Evolutionary conservation across 2,888 invertebrate species (phyloP).

Genomic region (Noctua comes): DNA sequence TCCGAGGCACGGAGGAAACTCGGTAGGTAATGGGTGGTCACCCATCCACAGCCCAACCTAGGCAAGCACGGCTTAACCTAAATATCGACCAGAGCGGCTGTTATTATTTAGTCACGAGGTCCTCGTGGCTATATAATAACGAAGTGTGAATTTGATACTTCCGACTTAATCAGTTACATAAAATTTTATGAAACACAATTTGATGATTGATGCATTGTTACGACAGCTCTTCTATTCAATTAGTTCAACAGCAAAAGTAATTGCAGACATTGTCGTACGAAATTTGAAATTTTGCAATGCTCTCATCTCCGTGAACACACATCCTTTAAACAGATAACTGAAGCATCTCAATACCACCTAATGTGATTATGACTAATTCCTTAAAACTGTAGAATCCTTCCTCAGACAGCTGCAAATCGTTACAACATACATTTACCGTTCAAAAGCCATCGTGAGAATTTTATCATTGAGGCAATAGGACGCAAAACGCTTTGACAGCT

Average conservation of each 20-base stretch:
- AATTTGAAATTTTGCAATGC: neutral
- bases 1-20: too few species aligned
- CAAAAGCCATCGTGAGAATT: conserved; percentile 52
- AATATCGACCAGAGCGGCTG: too few species aligned
- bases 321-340: conserved; percentile 60
- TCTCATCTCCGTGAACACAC: conserved; percentile 27
- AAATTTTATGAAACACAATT: neutral
- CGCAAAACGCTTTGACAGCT: conserved; percentile 73
- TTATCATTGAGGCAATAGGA: conserved; percentile 70
- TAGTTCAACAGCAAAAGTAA: neutral
- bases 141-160: neutral
- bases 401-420: conserved; percentile 78
- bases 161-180: neutral
- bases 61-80: too few species aligned
- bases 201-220: neutral
- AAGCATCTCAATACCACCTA: conserved; percentile 71
- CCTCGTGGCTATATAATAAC: too few species aligned
- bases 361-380: conserved; percentile 85
- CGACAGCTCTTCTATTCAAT: neutral
- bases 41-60: too few species aligned
- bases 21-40: too few species aligned
- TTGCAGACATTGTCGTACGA: neutral
- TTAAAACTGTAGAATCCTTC: conserved; percentile 79
- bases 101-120: too few species aligned
- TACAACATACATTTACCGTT: conserved; percentile 71